A percentile compares a stretch with the other conserved stretches of the same genome.
phyloP scores from a whole-genome alignment of 1,140 invertebrate species.

The Brachionus plicatilis region DNA sequence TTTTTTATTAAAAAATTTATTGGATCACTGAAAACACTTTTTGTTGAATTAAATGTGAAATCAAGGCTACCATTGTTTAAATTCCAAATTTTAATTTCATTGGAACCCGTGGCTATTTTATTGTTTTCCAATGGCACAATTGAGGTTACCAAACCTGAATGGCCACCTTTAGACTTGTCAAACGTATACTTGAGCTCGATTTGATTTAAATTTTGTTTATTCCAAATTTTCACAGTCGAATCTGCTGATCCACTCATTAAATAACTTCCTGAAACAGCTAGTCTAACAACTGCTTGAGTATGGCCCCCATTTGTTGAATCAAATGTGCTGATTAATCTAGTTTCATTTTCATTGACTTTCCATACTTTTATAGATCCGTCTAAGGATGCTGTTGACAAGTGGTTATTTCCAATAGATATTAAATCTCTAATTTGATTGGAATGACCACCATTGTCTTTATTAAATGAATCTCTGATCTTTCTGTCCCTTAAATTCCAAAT shows the following conservation, averaged over 20 bases:
- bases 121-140: background rate
- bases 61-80: background rate
- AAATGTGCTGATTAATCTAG: slow-evolving; percentile 57
- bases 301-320: background rate
- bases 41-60: background rate
- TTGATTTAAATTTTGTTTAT: slow-evolving; percentile 42
- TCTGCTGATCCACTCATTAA: slow-evolving; percentile 91
- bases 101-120: background rate
- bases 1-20: background rate
- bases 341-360: slow-evolving; percentile 77
- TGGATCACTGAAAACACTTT: background rate
- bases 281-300: slow-evolving; percentile 25
- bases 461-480: slow-evolving; percentile 78
- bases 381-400: slow-evolving; percentile 94
- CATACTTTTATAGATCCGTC: slow-evolving; percentile 96
- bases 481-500: slow-evolving; percentile 85
- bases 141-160: background rate
- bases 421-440: slow-evolving; percentile 74
- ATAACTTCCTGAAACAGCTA: slow-evolving; percentile 75
- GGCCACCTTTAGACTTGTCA: background rate
- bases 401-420: slow-evolving; percentile 89
- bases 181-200: background rate
- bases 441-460: slow-evolving; percentile 93
- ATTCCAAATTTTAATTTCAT: slow-evolving; percentile 1
- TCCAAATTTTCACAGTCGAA: slow-evolving; percentile 80